Conservation (phyloP, 2,797 vertebrate species). For the Cossypha polioptera region DNA sequence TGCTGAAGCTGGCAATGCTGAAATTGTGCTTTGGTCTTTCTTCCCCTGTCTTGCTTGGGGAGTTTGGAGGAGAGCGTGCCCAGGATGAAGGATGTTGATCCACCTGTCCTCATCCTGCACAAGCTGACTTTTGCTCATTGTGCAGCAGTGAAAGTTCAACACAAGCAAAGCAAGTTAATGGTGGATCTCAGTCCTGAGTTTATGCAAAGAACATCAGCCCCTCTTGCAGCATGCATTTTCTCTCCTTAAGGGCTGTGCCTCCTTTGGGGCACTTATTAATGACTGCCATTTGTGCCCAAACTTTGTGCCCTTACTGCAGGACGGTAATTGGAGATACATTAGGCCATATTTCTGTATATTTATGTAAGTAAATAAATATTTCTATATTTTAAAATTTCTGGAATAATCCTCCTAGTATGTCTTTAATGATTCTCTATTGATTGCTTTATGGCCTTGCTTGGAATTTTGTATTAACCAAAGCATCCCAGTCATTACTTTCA, state of each 20-base stretch:
- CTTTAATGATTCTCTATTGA: not conserved
- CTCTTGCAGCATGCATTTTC: accelerated
- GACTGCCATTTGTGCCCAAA: not conserved
- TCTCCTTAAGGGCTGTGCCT: not conserved
- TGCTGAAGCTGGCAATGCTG: not conserved
- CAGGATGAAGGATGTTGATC: not conserved
- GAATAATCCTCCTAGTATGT: not conserved
- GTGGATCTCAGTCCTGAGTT: not conserved
- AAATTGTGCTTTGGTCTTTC: not conserved
- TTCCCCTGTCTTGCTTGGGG: not conserved
- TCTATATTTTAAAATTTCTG: not conserved
- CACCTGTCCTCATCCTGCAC: not conserved
- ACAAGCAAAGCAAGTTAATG: accelerated
- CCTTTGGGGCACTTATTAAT: not conserved
- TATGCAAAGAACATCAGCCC: not conserved
- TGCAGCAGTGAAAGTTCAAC: not conserved
- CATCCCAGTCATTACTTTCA: not conserved
- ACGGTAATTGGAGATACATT: not conserved
- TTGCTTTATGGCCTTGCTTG: not conserved
- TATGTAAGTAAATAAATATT: not conserved
- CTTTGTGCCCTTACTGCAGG: not conserved
- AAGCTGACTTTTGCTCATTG: not conserved
- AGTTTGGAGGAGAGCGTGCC: accelerated
- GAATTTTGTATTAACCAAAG: not conserved
- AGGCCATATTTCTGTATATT: not conserved